Conservation (phyloP, 1,140 invertebrate genomes). For the Linepithema humile region DNA sequence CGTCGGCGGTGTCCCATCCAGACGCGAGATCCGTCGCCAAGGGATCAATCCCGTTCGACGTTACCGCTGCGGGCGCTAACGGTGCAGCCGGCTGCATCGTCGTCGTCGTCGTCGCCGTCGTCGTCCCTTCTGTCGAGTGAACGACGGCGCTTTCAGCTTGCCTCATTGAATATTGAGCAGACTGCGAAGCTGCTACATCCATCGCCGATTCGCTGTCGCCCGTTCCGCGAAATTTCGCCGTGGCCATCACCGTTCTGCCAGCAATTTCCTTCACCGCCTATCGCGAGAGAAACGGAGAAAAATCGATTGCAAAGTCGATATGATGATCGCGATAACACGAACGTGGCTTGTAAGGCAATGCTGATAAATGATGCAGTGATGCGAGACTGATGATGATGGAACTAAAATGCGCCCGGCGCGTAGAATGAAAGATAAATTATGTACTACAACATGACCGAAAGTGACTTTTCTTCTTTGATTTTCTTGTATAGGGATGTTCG, state of each 20-base stretch:
- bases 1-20: background rate
- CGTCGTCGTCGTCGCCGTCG: background rate
- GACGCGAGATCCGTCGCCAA: conserved; percentile 16
- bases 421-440: conserved; percentile 5
- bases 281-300: conserved; percentile 12
- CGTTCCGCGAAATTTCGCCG: conserved; percentile 37
- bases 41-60: conserved; percentile 30
- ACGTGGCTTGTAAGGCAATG: background rate
- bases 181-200: background rate
- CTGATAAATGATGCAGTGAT: background rate
- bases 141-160: conserved; percentile 30
- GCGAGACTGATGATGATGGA: background rate
- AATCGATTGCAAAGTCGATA: background rate
- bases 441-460: background rate
- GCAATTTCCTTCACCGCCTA: conserved; percentile 64
- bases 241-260: conserved; percentile 58
- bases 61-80: background rate
- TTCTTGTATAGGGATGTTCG: too few species aligned
- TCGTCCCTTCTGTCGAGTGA: conserved; percentile 11
- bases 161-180: conserved; percentile 41
- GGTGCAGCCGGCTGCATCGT: background rate
- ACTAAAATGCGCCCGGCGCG: background rate
- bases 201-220: background rate
- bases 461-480: too few species aligned
- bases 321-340: background rate